Conservation (phyloP, 2,113 vertebrate genomes). For the Hassar affinis region DNA sequence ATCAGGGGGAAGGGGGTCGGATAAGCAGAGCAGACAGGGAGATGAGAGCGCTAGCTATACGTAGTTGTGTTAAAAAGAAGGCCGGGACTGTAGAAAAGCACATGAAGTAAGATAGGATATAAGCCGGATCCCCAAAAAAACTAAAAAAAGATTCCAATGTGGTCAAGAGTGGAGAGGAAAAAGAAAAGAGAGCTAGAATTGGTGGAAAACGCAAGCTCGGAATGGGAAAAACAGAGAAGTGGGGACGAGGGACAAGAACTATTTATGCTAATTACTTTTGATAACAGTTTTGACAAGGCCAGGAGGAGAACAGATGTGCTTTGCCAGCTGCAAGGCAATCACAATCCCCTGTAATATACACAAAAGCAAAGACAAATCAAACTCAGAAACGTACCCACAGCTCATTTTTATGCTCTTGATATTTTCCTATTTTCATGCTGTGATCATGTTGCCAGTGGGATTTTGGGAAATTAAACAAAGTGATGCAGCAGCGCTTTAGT, state of each 20-base stretch:
- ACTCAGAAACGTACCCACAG: background rate
- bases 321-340: constrained; percentile 62
- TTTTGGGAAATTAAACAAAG: background rate
- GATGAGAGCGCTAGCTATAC: constrained; percentile 1
- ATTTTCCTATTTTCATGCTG: background rate
- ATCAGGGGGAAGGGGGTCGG: constrained; percentile 48
- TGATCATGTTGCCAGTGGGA: background rate
- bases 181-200: background rate
- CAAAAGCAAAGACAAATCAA: background rate
- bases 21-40: background rate
- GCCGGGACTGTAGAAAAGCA: constrained; percentile 24
- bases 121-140: background rate
- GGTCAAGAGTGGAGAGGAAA: constrained; percentile 19
- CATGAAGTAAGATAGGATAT: constrained; percentile 23
- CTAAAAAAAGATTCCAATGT: constrained; percentile 29
- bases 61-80: constrained; percentile 27
- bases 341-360: constrained; percentile 18
- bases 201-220: background rate
- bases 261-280: constrained; percentile 69
- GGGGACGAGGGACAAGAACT: constrained; percentile 55
- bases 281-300: constrained; percentile 72
- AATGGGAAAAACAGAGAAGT: background rate
- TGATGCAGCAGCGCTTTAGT: background rate
- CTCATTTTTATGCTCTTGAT: background rate
- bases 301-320: constrained; percentile 66